Evolutionary conservation across 2,888 invertebrate species (phyloP), one percentile per base, ranked within the genome.

Genomic region (Tetropium fuscum): DNA sequence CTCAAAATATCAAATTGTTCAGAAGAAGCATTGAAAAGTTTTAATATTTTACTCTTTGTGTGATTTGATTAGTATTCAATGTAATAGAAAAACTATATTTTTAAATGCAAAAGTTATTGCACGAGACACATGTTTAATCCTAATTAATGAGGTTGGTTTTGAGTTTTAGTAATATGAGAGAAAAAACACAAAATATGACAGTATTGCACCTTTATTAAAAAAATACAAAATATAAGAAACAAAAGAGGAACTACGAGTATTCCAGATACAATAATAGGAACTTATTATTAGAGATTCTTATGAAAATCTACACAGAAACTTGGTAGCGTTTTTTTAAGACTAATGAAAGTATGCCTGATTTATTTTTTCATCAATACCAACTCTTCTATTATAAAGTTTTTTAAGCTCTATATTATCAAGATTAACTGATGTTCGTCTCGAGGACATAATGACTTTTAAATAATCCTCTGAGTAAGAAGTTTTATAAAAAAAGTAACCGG

Each of bases 401-500:
- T 51, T 38, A 36, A 51, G 38, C 8, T 16, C 38, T 10, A 38
- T 25, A 16, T 51, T 13, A 36, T 51, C 22, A 15, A 51, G 19
- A 38, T 38, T 38, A n/a, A 7, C 10, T 19, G 38, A 38, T 8
- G 5, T 16, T 38, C 20, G 16, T 51, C 32, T 27, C 27, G 27
- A 27, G 6, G n/a, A 27, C 27, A 53, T 18, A 32, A 2, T 19
- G 15, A 36, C 30, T 18, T 43, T 13, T 30, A 44, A 53, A 7
- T 44, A 25, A 20, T 45, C 27, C 22, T 58, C 47, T 53, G 4
- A 47, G 32, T 58, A 58, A 20, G 53, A 58, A 16, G 16, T 58
- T 48, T 57, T 58, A 38, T 41, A 45, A 45, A 58, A 58, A 49
- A 57, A 57, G 22, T 25, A 18, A 32, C 38, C 48, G 6, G 41